These are phyloP conservation scores for Musca vetustissima DNA, from an alignment of 1,140 invertebrate species.

Conservation along the genomic window DNA sequence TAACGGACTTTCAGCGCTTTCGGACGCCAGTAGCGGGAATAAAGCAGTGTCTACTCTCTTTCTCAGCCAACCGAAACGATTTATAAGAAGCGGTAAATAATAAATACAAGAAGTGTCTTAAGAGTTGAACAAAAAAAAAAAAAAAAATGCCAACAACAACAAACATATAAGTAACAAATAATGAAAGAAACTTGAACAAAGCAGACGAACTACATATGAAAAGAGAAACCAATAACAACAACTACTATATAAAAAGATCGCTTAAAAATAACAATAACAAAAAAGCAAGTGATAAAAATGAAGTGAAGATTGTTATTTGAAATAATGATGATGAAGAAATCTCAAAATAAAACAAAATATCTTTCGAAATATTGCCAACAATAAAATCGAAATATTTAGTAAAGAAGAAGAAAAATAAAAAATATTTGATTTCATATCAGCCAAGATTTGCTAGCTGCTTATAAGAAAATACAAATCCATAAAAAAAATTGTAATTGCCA, in stretches of 20 bases:
- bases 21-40: slow-evolving; percentile 18
- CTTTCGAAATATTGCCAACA: background rate
- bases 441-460: background rate
- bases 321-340: no score
- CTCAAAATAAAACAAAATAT: no score
- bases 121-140: background rate
- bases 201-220: no score
- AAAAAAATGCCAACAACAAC: background rate
- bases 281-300: no score
- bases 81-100: slow-evolving; percentile 4
- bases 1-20: slow-evolving; percentile 26
- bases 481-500: slow-evolving; percentile 8
- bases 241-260: no score
- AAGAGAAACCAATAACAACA: no score
- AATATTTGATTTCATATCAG: background rate
- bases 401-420: background rate
- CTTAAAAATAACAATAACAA: no score
- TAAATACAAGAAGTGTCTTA: slow-evolving; percentile 10
- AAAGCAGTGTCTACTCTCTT: background rate
- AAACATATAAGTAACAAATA: slow-evolving; percentile 12
- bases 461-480: background rate
- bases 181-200: no score
- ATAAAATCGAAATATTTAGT: background rate
- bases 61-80: background rate
- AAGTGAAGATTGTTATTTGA: no score